These are phyloP conservation scores for Nymphalis io DNA, from an alignment of 1,140 invertebrate species.

Conservation along the genomic window DNA sequence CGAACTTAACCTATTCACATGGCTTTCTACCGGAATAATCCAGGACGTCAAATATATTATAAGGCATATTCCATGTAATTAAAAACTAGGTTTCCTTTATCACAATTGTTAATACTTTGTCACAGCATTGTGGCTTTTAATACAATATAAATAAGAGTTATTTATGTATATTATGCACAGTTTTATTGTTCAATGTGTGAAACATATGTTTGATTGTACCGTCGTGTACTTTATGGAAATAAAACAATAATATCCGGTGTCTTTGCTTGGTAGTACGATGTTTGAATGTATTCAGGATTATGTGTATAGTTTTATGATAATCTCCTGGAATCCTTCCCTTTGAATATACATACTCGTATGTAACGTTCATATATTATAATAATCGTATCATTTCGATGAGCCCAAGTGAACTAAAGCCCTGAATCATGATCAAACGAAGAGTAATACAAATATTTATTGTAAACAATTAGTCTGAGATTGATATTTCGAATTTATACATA, in stretches of 20 bases:
- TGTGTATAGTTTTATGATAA: background rate
- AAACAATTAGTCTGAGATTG: too few species aligned
- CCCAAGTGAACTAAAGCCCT: too few species aligned
- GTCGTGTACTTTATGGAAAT: background rate
- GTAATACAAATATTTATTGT: too few species aligned
- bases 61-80: background rate
- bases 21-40: too few species aligned
- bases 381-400: too few species aligned
- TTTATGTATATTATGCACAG: background rate
- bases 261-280: background rate
- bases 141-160: background rate
- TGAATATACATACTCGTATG: too few species aligned
- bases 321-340: too few species aligned
- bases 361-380: too few species aligned
- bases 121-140: background rate
- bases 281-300: background rate
- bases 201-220: background rate
- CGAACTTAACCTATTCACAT: too few species aligned
- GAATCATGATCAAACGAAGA: too few species aligned
- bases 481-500: too few species aligned
- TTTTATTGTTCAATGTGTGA: background rate
- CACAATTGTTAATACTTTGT: background rate
- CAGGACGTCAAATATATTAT: too few species aligned
- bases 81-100: slow-evolving; percentile 3
- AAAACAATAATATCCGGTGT: slow-evolving; percentile 5